phyloP scores from a whole-genome alignment of 2,113 vertebrate genomes.

The Motacilla tschutschensis region DNA sequence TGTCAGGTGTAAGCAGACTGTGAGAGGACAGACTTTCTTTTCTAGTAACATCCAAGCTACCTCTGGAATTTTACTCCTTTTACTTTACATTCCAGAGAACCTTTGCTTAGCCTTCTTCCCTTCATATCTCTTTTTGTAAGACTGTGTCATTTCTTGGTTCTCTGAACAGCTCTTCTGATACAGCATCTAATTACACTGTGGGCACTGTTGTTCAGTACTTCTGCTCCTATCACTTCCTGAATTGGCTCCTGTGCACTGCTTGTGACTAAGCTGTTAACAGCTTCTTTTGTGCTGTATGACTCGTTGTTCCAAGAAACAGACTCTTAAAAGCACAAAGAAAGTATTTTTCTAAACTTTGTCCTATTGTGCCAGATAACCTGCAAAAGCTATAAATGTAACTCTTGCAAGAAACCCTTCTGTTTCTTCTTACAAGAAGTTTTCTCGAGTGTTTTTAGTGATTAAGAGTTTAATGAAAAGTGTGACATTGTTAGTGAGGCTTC shows the following conservation, averaged over 20 bases:
- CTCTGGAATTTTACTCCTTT: neutral
- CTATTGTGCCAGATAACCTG: neutral
- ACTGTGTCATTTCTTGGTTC: neutral
- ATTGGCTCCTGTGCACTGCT: neutral
- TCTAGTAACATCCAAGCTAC: neutral
- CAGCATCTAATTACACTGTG: neutral
- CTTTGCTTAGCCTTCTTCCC: neutral
- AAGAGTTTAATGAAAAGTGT: neutral
- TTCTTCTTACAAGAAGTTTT: neutral
- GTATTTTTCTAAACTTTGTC: conserved; percentile 12
- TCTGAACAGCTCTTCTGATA: neutral
- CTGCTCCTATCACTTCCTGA: conserved; percentile 2
- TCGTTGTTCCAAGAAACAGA: conserved; percentile 7
- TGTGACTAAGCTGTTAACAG: conserved; percentile 4
- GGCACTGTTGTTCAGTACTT: neutral
- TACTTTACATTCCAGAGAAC: neutral
- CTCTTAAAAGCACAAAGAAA: neutral
- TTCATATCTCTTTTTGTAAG: neutral
- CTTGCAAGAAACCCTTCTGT: neutral
- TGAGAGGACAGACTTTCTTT: neutral
- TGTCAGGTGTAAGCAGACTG: neutral
- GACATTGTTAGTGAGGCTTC: neutral
- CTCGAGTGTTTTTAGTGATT: neutral
- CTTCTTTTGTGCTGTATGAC: conserved; percentile 1
- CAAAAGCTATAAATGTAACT: neutral